Base-by-base conservation (phyloP, 2,797 vertebrate genomes). In the Fistularia tabacaria region DNA sequence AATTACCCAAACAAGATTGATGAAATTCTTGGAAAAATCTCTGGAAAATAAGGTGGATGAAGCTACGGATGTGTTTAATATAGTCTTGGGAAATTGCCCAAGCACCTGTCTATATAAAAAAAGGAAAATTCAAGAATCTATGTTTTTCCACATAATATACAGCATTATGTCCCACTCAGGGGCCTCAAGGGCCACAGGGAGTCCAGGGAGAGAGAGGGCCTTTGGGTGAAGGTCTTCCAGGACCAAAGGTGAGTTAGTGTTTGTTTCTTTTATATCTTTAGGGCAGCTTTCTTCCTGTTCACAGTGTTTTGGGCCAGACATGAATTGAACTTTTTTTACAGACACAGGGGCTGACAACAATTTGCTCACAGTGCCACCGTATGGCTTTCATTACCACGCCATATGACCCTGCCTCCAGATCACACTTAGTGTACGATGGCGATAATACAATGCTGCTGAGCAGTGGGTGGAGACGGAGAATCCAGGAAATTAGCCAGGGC, bases 151-250 rank as follows among this genome's bases (percentile, higher is more conserved):
- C 38, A 38, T 59, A 7, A 45, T 43, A 38, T 7, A 13, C 14
- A 6, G 52, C 1, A 1, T 62, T 60, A 44, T 65, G 5, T 70
- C 55, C 63, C 51, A 8, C 73, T 75, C 74, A 96, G 94, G 94
- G 94, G 8, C 87, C 92, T 84, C 93, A 92, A 82, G 94, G 94
- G 77, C 88, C 90, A 62, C 93, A 93, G 79, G 94, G 94, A 50
- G 57, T 89, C 69, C 90, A 88, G 76, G 94, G 94, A 82, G 94
- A 95, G 76, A 91, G 91, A 77, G 93, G 94, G 15, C 72, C 56
- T 3, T 61, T 83, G 25, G 94, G 93, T 80, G 94, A 96, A 82
- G 94, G 94, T 40, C 80, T 93, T 39, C 94, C 92, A 48, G 94
- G 94, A 73, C 77, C 91, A 59, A 96, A 96, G 92, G 94, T 96